Evolutionary conservation across 1,140 invertebrate genomes (phyloP).

Genomic region (Trichonephila inaurata): DNA sequence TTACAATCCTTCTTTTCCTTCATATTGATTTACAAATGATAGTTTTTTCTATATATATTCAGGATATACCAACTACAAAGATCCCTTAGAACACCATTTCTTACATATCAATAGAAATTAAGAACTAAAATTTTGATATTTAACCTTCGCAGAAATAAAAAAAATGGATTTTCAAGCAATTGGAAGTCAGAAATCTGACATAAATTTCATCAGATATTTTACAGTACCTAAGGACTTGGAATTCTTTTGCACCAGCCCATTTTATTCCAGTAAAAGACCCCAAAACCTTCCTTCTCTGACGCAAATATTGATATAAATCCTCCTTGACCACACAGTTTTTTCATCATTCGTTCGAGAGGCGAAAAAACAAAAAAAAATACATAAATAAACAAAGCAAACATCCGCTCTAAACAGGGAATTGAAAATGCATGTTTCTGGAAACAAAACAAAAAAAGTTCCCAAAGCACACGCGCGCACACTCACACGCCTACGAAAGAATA

Average conservation of each 20-base stretch:
- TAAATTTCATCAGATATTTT: too few species aligned
- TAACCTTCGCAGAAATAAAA: too few species aligned
- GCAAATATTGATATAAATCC: constrained; percentile 31
- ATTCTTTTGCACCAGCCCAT: not conserved
- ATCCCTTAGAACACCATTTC: too few species aligned
- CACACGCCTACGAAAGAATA: constrained; percentile 35
- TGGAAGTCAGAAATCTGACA: too few species aligned
- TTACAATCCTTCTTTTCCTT: too few species aligned
- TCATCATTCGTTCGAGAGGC: not conserved
- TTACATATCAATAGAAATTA: too few species aligned
- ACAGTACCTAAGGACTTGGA: not conserved
- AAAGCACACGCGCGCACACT: not conserved
- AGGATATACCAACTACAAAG: too few species aligned
- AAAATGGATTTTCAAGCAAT: too few species aligned
- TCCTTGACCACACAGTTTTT: constrained; percentile 37
- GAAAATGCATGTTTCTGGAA: constrained; percentile 69
- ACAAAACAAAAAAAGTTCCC: not conserved
- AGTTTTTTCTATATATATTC: too few species aligned
- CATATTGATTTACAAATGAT: too few species aligned
- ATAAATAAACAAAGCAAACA: constrained; percentile 19
- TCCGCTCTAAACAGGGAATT: constrained; percentile 38
- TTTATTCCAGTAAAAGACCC: not conserved
- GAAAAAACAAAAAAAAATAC: too few species aligned
- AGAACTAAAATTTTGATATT: too few species aligned
- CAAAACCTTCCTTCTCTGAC: not conserved